phyloP scores from a whole-genome alignment of 2,888 invertebrate species.

The Ormia ochracea region DNA sequence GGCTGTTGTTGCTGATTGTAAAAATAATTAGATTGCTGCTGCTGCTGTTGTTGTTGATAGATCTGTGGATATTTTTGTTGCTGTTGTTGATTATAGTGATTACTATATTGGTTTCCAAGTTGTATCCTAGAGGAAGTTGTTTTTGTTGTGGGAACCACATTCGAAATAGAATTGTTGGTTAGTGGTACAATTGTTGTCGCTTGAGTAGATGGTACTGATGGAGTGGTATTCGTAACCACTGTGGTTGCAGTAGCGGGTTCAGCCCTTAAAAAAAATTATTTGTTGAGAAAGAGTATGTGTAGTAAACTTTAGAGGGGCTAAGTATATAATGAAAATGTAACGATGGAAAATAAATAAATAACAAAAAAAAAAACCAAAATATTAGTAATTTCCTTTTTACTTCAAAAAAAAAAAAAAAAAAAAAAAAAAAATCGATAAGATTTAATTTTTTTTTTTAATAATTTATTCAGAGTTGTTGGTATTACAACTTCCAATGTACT shows the following conservation, averaged over 20 bases:
- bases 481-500: too few species aligned
- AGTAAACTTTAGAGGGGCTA: too few species aligned
- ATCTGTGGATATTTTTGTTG: constrained; percentile 47
- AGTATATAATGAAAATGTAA: too few species aligned
- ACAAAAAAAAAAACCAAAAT: too few species aligned
- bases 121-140: constrained; percentile 41
- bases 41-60: constrained; percentile 45
- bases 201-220: constrained; percentile 22
- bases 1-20: constrained; percentile 52
- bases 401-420: too few species aligned
- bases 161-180: constrained; percentile 14
- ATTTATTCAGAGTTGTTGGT: too few species aligned
- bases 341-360: too few species aligned
- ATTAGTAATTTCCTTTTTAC: too few species aligned
- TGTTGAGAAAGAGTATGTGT: neutral
- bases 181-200: constrained; percentile 5
- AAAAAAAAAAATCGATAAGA: too few species aligned
- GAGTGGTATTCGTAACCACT: constrained; percentile 11
- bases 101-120: constrained; percentile 40
- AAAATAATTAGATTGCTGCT: constrained; percentile 47
- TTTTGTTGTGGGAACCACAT: constrained; percentile 31
- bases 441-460: too few species aligned
- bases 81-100: constrained; percentile 35
- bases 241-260: neutral
- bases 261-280: neutral